Base-by-base conservation (phyloP, 2,888 invertebrate genomes). In the Eupeodes latifasciatus region DNA sequence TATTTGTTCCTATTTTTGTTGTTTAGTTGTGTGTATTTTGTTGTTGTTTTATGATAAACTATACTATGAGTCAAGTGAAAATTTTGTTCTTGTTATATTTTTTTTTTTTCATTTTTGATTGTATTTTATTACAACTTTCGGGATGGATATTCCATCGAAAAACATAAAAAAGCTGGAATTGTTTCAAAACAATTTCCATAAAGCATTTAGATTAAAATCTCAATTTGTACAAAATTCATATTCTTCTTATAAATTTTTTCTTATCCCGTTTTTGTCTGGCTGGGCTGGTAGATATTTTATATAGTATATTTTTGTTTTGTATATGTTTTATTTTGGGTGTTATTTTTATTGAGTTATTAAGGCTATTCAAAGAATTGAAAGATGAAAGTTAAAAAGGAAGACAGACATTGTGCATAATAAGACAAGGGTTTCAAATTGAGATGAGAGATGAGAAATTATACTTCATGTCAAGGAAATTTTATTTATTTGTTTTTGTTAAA, bases 181-280 rank as follows among this genome's bases (percentile, higher is more conserved):
- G 75, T 85, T 85, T 85, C 81, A 81, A 85, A 85, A 81, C 81
- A 77, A 81, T 85, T 85, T 85, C 81, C 81, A 85, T 85, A 85
- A 77, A 77, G 64, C 81, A 85, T 81, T 85, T 72, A 85, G 81
- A 85, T 85, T 77, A 81, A 76, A 85, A 85, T 85, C 81, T 77
- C 59, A 71, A 81, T 85, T 85, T 81, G 77, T 55, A 75, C 36
- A 36, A 36, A 85, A 76, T 19, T 19, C 69, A 40, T 72, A 76
- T 53, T 69, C 49, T 80, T 71, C 51, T 79, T 36, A 36, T 19
- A 19, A 19, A 19, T 19, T 36, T 16, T 59, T 67, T 69, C 19
- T 36, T 66, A 64, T 49, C 66, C 44, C 44, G 40, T 19, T 19
- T 55, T 16, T 66, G 76, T 53, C 34, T 72, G 64, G 57, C 51